A percentile compares a stretch with the other conserved stretches of the same genome.
These are phyloP conservation scores for Cephalophus harveyi DNA, from an alignment of 2,113 vertebrate species.

Conservation along the genomic window DNA sequence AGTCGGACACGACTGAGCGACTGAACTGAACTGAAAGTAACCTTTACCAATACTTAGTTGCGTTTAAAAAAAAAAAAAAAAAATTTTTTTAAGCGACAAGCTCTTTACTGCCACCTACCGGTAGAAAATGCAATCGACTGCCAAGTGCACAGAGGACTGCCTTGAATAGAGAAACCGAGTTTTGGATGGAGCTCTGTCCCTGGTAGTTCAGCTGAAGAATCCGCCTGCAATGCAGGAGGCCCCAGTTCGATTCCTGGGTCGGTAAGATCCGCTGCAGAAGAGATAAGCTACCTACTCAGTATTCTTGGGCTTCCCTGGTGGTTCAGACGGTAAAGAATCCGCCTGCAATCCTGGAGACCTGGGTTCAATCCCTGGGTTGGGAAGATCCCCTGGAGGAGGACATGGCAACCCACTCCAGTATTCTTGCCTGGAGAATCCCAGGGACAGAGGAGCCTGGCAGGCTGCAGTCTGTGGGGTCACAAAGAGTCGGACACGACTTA, in stretches of 20 bases:
- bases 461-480: background rate
- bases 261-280: background rate
- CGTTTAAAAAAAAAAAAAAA: background rate
- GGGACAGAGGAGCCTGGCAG: background rate
- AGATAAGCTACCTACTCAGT: background rate
- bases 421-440: background rate
- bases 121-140: background rate
- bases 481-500: background rate
- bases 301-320: background rate
- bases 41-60: background rate
- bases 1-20: too few relatives aligned
- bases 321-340: background rate
- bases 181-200: background rate
- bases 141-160: background rate
- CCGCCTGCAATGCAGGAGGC: background rate
- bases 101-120: constrained; percentile 55
- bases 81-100: background rate
- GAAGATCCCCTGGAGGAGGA: background rate
- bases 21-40: too few relatives aligned
- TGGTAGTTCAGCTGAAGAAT: background rate
- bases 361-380: background rate
- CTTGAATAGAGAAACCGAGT: background rate
- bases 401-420: background rate
- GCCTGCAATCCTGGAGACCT: background rate
- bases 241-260: background rate